phyloP scores from a whole-genome alignment of 92 coral and sea anemone genomes.

The Porites divaricata region DNA sequence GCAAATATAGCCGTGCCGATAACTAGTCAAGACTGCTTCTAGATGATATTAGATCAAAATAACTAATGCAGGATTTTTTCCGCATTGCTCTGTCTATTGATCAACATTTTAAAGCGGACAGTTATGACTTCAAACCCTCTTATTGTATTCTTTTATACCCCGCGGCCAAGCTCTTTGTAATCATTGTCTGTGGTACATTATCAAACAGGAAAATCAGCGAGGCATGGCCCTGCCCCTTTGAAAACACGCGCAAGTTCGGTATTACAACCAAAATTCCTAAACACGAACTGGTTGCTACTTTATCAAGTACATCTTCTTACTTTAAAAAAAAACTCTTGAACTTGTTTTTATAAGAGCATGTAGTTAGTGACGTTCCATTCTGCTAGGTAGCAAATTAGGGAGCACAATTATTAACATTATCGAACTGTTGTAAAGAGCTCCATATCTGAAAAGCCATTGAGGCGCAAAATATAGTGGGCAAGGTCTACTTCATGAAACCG shows the following conservation, averaged over 20 bases:
- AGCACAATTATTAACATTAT: no score
- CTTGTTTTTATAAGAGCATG: no score
- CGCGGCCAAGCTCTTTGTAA: neutral
- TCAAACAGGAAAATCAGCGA: neutral
- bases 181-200: neutral
- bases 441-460: no score
- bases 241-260: neutral
- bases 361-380: no score
- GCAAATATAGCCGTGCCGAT: neutral
- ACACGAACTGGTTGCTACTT: neutral
- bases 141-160: neutral
- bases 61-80: slow-evolving; percentile 12
- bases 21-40: neutral
- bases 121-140: neutral
- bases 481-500: no score
- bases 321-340: no score
- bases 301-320: neutral
- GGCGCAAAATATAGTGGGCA: no score
- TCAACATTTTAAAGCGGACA: neutral
- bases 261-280: neutral
- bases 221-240: neutral
- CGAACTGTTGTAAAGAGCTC: no score
- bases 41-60: neutral
- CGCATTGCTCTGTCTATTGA: slow-evolving; percentile 20
- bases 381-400: no score